These are phyloP conservation scores for Gymnogyps californianus DNA, from an alignment of 2,113 vertebrate species.

Conservation along the genomic window DNA sequence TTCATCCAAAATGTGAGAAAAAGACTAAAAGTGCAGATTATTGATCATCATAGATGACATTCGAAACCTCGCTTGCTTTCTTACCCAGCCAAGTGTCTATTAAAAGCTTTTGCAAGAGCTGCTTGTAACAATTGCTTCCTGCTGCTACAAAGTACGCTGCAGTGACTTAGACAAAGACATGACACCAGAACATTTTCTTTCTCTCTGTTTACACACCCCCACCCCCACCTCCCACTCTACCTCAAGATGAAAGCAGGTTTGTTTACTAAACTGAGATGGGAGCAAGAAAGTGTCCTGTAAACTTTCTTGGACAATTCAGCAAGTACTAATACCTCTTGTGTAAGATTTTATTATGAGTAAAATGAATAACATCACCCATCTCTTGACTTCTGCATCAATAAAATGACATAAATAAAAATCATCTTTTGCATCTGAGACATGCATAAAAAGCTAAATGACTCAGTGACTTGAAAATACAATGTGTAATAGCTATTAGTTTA, in stretches of 20 bases:
- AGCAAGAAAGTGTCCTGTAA: neutral
- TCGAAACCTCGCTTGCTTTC: neutral
- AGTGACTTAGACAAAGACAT: neutral
- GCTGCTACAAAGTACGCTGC: neutral
- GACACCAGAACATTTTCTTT: neutral
- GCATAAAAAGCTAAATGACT: neutral
- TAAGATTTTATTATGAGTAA: neutral
- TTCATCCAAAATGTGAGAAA: neutral
- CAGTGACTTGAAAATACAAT: neutral
- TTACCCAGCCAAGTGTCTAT: neutral
- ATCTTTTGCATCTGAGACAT: neutral
- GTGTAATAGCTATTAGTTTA: neutral
- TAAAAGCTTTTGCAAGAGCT: neutral
- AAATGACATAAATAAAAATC: neutral
- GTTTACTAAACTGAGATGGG: neutral
- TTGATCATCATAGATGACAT: neutral
- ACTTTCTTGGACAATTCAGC: neutral
- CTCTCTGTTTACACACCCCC: neutral
- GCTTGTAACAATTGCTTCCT: neutral
- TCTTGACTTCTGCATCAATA: neutral
- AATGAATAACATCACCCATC: neutral
- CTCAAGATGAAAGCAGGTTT: neutral
- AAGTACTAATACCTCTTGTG: neutral
- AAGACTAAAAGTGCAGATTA: neutral
- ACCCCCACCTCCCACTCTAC: neutral